These are phyloP conservation scores for Eulithis prunata DNA, from an alignment of 2,888 invertebrate species.

Conservation along the genomic window DNA sequence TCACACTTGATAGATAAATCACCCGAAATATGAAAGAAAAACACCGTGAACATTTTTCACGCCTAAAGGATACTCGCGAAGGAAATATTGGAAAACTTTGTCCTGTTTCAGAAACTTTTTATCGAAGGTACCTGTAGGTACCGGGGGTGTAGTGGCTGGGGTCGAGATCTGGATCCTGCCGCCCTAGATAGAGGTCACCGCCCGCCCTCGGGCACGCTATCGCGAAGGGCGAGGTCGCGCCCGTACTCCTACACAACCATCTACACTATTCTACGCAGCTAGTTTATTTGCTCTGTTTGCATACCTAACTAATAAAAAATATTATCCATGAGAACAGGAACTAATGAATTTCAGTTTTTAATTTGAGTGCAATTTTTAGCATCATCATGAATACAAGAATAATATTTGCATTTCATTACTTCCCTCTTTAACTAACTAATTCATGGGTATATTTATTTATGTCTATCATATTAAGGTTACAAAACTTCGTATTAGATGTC, in stretches of 20 bases:
- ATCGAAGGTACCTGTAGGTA: conserved; percentile 13
- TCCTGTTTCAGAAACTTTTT: conserved; percentile 8
- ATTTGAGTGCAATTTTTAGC: background rate
- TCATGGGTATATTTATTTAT: no score
- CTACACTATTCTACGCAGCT: no score
- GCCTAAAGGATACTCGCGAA: conserved; percentile 12
- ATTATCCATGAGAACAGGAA: no score
- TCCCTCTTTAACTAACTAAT: background rate
- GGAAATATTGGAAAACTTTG: conserved; percentile 25
- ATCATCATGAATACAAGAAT: background rate
- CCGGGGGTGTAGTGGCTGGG: conserved; percentile 15
- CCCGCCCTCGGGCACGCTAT: conserved; percentile 28
- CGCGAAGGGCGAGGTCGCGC: conserved; percentile 34
- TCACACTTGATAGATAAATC: conserved; percentile 1
- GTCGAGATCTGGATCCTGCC: conserved; percentile 7
- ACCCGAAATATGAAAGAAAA: conserved; percentile 2
- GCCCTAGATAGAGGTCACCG: conserved; percentile 33
- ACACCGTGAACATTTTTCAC: conserved; percentile 1
- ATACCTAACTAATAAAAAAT: background rate
- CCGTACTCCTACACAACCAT: background rate
- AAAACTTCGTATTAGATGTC: background rate
- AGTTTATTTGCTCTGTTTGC: background rate
- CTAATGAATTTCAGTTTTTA: no score
- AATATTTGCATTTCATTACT: background rate
- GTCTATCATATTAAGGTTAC: no score